These are phyloP conservation scores for Pituophis catenifer DNA, from an alignment of 2,113 vertebrate genomes.

Conservation along the genomic window DNA sequence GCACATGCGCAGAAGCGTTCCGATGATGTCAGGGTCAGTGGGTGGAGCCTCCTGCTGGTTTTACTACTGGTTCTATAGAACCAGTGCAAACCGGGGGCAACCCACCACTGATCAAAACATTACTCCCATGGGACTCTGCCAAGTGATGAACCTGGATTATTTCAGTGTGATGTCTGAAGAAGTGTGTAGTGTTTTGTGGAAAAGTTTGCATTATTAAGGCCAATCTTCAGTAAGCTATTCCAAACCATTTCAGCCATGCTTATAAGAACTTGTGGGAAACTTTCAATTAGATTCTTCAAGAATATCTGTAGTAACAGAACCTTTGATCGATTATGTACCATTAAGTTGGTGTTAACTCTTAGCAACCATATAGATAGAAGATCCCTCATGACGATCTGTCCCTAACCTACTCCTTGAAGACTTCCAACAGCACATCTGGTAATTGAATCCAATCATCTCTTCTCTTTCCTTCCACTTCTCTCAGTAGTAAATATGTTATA, in stretches of 20 bases:
- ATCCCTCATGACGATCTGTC: neutral
- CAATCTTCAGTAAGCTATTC: neutral
- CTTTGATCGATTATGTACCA: neutral
- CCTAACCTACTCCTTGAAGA: neutral
- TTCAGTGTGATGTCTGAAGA: neutral
- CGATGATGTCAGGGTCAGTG: no score
- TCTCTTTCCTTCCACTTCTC: neutral
- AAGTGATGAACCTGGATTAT: neutral
- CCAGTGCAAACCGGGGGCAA: no score
- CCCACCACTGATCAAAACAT: neutral
- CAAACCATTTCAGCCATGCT: neutral
- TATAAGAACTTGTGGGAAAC: neutral
- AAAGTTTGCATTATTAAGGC: neutral
- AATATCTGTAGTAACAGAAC: neutral
- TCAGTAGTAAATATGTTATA: neutral
- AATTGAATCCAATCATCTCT: neutral
- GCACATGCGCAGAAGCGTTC: no score
- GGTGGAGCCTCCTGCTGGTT: no score
- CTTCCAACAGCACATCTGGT: neutral
- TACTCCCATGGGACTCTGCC: neutral
- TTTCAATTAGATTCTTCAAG: neutral
- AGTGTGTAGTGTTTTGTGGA: neutral
- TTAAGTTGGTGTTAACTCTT: neutral
- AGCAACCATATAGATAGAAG: neutral
- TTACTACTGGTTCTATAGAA: no score